These are phyloP conservation scores for Drosophila nr. medialis DNA, from an alignment of 2,888 invertebrate species.

Conservation along the genomic window DNA sequence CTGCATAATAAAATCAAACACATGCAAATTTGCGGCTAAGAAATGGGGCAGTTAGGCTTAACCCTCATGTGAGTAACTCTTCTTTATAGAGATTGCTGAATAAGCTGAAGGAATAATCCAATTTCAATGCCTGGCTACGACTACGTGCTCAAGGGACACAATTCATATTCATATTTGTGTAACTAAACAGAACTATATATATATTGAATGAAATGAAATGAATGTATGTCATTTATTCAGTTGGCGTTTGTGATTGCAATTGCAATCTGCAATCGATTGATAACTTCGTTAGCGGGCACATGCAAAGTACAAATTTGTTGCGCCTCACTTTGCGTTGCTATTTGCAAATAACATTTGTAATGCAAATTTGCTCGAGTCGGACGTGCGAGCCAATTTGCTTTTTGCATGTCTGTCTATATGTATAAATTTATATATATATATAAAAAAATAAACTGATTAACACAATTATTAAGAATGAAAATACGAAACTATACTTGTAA, in stretches of 20 bases:
- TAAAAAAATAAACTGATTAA: not conserved
- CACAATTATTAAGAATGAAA: not conserved
- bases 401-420: constrained; percentile 7
- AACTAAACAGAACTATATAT: constrained; percentile 9
- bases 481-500: not conserved
- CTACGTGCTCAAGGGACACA: not conserved
- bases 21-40: not conserved
- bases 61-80: not conserved
- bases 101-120: not conserved
- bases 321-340: constrained; percentile 23
- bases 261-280: constrained; percentile 67
- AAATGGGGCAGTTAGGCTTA: not conserved
- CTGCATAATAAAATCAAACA: not conserved
- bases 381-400: constrained; percentile 40
- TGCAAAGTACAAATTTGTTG: constrained; percentile 36
- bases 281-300: constrained; percentile 72
- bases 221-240: constrained; percentile 15
- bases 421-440: constrained; percentile 3
- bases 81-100: not conserved
- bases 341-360: constrained; percentile 58
- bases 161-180: constrained; percentile 4
- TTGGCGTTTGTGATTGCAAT: constrained; percentile 31
- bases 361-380: constrained; percentile 37
- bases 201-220: not conserved
- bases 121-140: constrained; percentile 11